Conservation (phyloP, 2,888 invertebrate species). For the Cheilosia urbana region DNA sequence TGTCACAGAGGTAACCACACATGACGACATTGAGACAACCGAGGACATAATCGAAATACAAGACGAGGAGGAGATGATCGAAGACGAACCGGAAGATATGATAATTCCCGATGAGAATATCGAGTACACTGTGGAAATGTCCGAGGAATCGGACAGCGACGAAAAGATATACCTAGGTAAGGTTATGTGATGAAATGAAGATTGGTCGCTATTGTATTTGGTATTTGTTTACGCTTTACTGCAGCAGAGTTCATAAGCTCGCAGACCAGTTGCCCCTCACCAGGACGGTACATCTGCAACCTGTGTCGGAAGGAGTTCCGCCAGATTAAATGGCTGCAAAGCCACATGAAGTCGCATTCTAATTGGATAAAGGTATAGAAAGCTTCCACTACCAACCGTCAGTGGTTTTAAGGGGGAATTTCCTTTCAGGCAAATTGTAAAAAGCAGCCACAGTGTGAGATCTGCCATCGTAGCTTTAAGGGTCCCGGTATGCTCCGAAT, state of each 20-base stretch:
- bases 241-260: constrained; percentile 83
- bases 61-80: constrained; percentile 78
- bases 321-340: constrained; percentile 86
- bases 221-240: constrained; percentile 47
- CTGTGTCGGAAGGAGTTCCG: constrained; percentile 87
- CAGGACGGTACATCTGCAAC: constrained; percentile 87
- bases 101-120: constrained; percentile 62
- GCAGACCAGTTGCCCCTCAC: constrained; percentile 85
- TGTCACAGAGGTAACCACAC: constrained; percentile 79
- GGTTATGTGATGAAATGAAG: background rate
- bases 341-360: constrained; percentile 87
- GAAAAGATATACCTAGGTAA: constrained; percentile 70
- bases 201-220: constrained; percentile 43
- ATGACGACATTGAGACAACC: constrained; percentile 81
- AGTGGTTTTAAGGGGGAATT: background rate
- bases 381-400: background rate
- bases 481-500: constrained; percentile 88
- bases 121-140: constrained; percentile 70
- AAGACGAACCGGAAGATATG: constrained; percentile 70
- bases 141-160: constrained; percentile 69
- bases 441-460: constrained; percentile 87
- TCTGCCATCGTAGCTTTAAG: constrained; percentile 87
- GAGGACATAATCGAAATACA: constrained; percentile 79
- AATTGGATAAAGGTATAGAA: constrained; percentile 86
- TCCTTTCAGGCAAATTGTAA: constrained; percentile 86